Percentiles rank a stretch among this genome's conserved stretches.
phyloP scores from a whole-genome alignment of 2,888 invertebrate genomes.

The Phasia obesa region DNA sequence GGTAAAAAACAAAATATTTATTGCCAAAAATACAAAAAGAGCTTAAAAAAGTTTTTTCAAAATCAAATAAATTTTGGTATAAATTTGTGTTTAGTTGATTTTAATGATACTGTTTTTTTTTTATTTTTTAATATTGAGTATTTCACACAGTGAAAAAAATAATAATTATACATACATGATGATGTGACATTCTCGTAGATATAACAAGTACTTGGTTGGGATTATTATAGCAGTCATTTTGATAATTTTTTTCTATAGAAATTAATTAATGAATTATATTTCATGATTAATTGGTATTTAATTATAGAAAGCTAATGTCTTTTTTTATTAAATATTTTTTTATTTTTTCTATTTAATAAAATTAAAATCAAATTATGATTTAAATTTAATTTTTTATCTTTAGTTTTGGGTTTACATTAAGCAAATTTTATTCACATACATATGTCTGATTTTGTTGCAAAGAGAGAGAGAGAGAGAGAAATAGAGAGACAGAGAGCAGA shows the following conservation, averaged over 20 bases:
- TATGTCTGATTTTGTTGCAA: too few species aligned
- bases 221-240: conserved; percentile 49
- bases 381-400: conserved; percentile 18
- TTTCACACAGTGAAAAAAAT: conserved; percentile 67
- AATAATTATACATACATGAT: conserved; percentile 14
- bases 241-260: not conserved
- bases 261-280: conserved; percentile 27
- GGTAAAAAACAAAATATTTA: conserved; percentile 32
- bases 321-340: not conserved
- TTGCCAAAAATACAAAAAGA: conserved; percentile 20
- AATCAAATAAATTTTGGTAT: conserved; percentile 31
- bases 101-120: conserved; percentile 18
- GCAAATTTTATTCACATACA: too few species aligned
- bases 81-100: conserved; percentile 37
- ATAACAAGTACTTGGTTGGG: conserved; percentile 53
- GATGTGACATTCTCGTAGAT: conserved; percentile 39
- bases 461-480: too few species aligned
- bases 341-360: conserved; percentile 23
- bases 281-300: conserved; percentile 33
- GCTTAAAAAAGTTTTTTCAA: conserved; percentile 27
- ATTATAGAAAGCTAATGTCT: conserved; percentile 30
- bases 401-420: too few species aligned
- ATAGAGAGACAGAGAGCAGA: too few species aligned
- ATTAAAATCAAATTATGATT: conserved; percentile 49
- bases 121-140: conserved; percentile 33